A percentile compares a stretch with the other conserved stretches of the same genome.
Conservation (phyloP, 2,797 vertebrate species). For the Adelosebastes latens region DNA sequence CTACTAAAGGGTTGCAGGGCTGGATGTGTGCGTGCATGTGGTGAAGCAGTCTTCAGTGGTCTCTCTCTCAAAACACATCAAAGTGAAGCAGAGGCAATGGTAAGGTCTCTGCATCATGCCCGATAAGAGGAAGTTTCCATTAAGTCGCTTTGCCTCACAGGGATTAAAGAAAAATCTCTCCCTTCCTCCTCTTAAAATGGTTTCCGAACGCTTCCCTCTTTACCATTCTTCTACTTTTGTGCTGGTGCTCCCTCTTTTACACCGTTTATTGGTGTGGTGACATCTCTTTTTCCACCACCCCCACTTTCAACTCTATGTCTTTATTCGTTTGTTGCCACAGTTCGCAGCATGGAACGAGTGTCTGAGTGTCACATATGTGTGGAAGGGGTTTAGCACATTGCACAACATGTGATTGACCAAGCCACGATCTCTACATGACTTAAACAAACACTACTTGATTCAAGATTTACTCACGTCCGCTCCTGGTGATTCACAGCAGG, state of each 20-base stretch:
- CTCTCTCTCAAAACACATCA: conserved; percentile 75
- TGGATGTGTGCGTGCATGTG: conserved; percentile 56
- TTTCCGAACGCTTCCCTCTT: conserved; percentile 52
- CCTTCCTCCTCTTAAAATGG: conserved; percentile 60
- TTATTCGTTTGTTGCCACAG: conserved; percentile 32
- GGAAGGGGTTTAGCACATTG: not conserved
- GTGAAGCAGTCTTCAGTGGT: conserved; percentile 50
- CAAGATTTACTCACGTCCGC: not conserved
- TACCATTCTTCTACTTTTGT: conserved; percentile 58
- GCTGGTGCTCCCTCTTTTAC: conserved; percentile 36
- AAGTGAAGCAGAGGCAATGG: conserved; percentile 74
- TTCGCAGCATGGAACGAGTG: conserved; percentile 21
- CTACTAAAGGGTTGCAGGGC: conserved; percentile 50
- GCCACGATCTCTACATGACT: not conserved
- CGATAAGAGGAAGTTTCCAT: conserved; percentile 82
- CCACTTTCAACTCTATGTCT: conserved; percentile 23
- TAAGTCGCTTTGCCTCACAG: conserved; percentile 77
- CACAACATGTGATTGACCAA: not conserved
- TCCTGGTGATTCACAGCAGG: not conserved
- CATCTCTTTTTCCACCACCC: conserved; percentile 50
- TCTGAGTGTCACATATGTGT: conserved; percentile 3
- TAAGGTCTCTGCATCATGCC: conserved; percentile 75
- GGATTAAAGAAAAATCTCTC: conserved; percentile 69
- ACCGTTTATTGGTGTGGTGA: conserved; percentile 61
- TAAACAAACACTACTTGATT: not conserved